phyloP scores from a whole-genome alignment of 2,797 vertebrate species.

The Novumbra hubbsi region DNA sequence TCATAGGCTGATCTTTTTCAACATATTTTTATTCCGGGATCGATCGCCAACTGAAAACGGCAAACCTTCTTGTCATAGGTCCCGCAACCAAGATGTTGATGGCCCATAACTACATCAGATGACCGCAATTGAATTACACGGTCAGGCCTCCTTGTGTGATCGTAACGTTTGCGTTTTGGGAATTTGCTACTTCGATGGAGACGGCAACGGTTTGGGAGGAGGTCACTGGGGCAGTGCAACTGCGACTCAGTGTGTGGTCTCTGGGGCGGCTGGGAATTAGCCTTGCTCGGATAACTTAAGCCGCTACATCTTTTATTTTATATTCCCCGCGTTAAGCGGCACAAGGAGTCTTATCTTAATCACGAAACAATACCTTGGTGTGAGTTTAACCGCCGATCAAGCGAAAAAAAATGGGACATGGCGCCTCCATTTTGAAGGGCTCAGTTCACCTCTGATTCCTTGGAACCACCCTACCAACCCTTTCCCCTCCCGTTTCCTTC shows the following conservation, averaged over 20 bases:
- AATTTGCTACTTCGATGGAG: constrained; percentile 50
- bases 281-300: constrained; percentile 82
- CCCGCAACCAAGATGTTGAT: constrained; percentile 52
- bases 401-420: constrained; percentile 55
- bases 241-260: constrained; percentile 79
- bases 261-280: constrained; percentile 68
- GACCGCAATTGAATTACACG: constrained; percentile 61
- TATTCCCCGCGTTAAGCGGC: constrained; percentile 21
- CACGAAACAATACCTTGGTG: constrained; percentile 66
- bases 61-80: constrained; percentile 50
- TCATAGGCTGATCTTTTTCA: constrained; percentile 19
- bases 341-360: constrained; percentile 55
- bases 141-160: constrained; percentile 69
- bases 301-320: constrained; percentile 57
- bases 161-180: constrained; percentile 57
- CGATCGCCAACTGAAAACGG: constrained; percentile 42
- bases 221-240: constrained; percentile 47
- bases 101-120: constrained; percentile 34
- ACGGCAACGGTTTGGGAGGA: constrained; percentile 16
- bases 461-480: constrained; percentile 9
- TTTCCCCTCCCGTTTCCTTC: constrained; percentile 12
- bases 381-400: constrained; percentile 73
- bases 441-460: constrained; percentile 34
- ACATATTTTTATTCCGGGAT: constrained; percentile 40
- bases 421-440: constrained; percentile 66